Base-by-base conservation (phyloP, 92 coral and sea anemone genomes). In the Scolanthus callimorphus region DNA sequence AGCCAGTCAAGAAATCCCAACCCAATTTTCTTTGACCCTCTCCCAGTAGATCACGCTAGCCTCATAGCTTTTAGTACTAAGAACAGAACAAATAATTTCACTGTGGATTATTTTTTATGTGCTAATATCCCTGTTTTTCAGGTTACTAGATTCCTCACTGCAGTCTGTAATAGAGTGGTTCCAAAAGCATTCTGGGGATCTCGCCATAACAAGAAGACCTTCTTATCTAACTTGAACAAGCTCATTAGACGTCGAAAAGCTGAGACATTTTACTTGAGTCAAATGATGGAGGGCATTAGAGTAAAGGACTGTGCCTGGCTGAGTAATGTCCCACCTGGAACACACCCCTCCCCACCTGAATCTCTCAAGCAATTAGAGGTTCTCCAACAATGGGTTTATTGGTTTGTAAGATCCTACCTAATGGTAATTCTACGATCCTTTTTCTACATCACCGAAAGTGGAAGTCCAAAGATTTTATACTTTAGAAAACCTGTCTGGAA, bases 131-230 rank as follows among this genome's bases (percentile, higher is more conserved):
- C n/a, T n/a, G n/a, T n/a, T n/a, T n/a, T n/a, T n/a, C n/a, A 90
- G 85, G 86, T 90, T 28, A 51, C 37, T 58, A 45, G 64, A n/a
- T 83, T 87, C 29, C 39, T 83, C 20, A 57, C 55, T 19, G 65
- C 83, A 10, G 73, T 90, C 19, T 90, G 97, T 41, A 47, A 73
- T 43, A 78, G 64, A 51, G 95, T 90, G 3, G 59, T 90, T 4
- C 95, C 97, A 10, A 49, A 49, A 27, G 75, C 85, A 31, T 29
- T 90, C 21, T 90, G 97, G 97, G 97, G 97, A 4, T 62, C 83
- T 12, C 4, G 37, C 0, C 53, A 67, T 26, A 90, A 90, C 78
- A 77, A 77, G 24, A 69, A 46, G 25, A 53, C 73, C 0, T 90
- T 90, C 55, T 56, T 77, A n/a, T 45, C 62, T 1, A 85, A 85